Evolutionary conservation across 2,113 vertebrate species (phyloP).

Genomic region (Otis tarda): DNA sequence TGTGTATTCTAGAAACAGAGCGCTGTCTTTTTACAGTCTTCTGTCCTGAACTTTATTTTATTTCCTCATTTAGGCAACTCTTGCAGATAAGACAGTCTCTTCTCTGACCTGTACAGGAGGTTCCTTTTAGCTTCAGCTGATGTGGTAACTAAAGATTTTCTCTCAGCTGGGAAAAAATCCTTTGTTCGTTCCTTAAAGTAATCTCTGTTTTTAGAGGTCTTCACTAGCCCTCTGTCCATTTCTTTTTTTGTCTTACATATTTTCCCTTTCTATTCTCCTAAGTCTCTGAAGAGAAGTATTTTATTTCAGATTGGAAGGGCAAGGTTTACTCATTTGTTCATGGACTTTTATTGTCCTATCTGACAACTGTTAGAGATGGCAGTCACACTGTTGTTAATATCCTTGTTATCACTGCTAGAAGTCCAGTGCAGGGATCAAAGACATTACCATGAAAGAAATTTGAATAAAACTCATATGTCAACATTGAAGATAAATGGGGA

Average conservation of each 20-base stretch:
- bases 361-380: background rate
- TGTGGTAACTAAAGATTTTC: background rate
- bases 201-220: background rate
- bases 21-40: background rate
- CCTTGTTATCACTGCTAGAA: background rate
- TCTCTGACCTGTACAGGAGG: background rate
- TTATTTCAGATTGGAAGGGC: background rate
- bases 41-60: background rate
- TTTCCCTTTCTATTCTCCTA: background rate
- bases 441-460: background rate
- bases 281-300: background rate
- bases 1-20: background rate
- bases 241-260: background rate
- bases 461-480: background rate
- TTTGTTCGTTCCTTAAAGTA: background rate
- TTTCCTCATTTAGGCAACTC: constrained; percentile 2
- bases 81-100: background rate
- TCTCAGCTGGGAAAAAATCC: background rate
- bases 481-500: background rate
- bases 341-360: background rate
- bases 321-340: background rate
- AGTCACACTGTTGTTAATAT: background rate
- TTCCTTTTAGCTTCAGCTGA: constrained; percentile 15
- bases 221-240: background rate
- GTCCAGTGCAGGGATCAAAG: background rate